These are phyloP conservation scores for Crotalus viridis DNA, from an alignment of 2,113 vertebrate genomes.

Conservation along the genomic window DNA sequence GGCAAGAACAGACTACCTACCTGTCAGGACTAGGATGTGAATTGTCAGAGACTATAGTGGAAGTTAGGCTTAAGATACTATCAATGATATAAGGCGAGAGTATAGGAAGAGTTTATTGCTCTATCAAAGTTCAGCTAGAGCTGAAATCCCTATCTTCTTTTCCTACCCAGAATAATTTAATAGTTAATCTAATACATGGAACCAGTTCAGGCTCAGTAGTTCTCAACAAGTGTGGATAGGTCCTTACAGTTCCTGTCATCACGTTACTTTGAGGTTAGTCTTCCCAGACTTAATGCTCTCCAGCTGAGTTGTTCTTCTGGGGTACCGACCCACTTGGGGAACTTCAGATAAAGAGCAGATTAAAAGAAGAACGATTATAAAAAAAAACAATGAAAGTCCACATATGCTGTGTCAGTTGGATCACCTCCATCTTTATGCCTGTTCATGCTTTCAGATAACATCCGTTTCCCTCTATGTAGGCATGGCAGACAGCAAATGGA, in stretches of 20 bases:
- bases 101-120: not conserved
- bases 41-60: not conserved
- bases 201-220: not conserved
- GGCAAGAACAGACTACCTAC: not conserved
- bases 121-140: not conserved
- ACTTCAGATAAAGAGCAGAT: not conserved
- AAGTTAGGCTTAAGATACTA: not conserved
- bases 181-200: not conserved
- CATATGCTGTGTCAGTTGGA: too few species aligned
- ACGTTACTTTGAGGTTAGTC: not conserved
- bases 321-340: not conserved
- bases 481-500: not conserved
- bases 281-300: not conserved
- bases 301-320: not conserved
- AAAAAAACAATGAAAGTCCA: too few species aligned
- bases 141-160: not conserved
- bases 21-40: not conserved
- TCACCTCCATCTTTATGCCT: too few species aligned
- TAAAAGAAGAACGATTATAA: not conserved
- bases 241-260: not conserved
- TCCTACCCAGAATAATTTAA: not conserved
- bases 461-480: too few species aligned
- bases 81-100: not conserved
- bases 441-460: too few species aligned
- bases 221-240: not conserved